These are phyloP conservation scores for Argyresthia goedartella DNA, from an alignment of 2,888 invertebrate species.

Conservation along the genomic window DNA sequence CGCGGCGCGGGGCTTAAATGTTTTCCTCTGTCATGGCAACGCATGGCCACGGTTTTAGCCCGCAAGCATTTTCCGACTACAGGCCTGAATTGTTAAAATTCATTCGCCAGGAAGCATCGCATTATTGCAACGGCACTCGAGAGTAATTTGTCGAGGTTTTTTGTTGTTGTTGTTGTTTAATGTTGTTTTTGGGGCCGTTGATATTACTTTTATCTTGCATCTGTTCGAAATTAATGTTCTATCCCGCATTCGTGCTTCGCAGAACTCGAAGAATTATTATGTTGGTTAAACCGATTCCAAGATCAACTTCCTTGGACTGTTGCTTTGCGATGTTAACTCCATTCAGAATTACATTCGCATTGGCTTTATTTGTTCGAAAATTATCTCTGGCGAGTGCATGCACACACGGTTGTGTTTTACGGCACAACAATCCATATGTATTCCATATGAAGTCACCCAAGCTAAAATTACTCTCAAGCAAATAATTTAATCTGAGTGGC, in stretches of 20 bases:
- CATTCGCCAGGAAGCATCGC: conserved; percentile 23
- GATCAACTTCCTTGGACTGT: too few relatives aligned
- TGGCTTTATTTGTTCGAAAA: too few relatives aligned
- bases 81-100: conserved; percentile 32
- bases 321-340: too few relatives aligned
- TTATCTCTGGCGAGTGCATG: background rate
- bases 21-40: background rate
- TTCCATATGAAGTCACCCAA: background rate
- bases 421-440: background rate
- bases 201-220: too few relatives aligned
- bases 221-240: too few relatives aligned
- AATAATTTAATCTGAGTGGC: background rate
- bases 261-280: too few relatives aligned
- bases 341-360: too few relatives aligned
- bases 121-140: conserved; percentile 26
- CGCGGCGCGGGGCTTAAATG: conserved; percentile 16
- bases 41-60: conserved; percentile 16
- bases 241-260: too few relatives aligned
- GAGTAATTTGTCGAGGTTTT: conserved; percentile 21
- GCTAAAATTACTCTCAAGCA: too few relatives aligned
- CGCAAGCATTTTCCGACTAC: conserved; percentile 20
- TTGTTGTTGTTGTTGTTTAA: background rate
- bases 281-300: too few relatives aligned
- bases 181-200: background rate
- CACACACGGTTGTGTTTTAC: background rate